Percentiles rank a stretch among this genome's conserved stretches.
Conservation (phyloP, 2,113 vertebrate species). For the Ochotona princeps region DNA sequence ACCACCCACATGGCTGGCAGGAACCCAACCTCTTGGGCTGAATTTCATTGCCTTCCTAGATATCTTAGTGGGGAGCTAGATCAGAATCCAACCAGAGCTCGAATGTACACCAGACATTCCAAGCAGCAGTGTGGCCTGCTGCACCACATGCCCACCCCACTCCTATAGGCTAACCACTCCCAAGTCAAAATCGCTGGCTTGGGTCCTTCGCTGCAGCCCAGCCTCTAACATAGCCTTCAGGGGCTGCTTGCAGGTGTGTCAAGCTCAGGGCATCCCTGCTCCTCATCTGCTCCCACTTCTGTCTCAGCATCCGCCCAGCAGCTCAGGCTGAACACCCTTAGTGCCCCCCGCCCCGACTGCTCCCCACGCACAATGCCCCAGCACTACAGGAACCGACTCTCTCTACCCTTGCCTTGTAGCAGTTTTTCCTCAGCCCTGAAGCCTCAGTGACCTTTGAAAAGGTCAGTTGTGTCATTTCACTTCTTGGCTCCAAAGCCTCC, state of each 20-base stretch:
- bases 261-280: too few relatives aligned
- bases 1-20: too few relatives aligned
- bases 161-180: background rate
- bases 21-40: too few relatives aligned
- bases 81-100: too few relatives aligned
- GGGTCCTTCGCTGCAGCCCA: background rate
- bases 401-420: background rate
- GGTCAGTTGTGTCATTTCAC: background rate
- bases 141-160: accelerated
- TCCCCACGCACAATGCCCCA: background rate
- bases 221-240: background rate
- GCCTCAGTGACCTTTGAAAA: background rate
- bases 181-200: background rate
- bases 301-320: too few relatives aligned
- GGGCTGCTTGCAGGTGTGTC: background rate
- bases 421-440: background rate
- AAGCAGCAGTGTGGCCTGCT: too few relatives aligned
- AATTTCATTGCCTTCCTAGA: too few relatives aligned
- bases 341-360: background rate
- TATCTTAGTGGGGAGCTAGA: too few relatives aligned
- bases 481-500: background rate
- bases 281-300: too few relatives aligned
- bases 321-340: background rate
- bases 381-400: background rate
- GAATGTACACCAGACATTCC: too few relatives aligned